phyloP scores from a whole-genome alignment of 2,888 invertebrate species.

The Pinctada fucata region DNA sequence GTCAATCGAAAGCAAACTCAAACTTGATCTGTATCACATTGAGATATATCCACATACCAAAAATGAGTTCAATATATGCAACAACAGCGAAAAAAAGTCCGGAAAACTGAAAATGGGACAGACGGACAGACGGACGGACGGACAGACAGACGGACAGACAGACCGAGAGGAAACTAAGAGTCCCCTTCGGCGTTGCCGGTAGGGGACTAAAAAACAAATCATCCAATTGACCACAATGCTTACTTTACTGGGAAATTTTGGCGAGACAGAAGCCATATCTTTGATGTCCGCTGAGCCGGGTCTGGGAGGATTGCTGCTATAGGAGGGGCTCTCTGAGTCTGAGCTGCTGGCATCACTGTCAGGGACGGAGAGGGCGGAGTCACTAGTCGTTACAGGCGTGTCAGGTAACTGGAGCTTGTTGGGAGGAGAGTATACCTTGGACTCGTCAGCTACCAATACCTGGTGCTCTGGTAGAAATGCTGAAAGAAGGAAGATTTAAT shows the following conservation, averaged over 20 bases:
- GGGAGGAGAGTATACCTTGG: conserved; percentile 90
- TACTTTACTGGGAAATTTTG: not conserved
- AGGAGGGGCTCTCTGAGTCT: conserved; percentile 65
- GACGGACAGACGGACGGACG: too few species aligned
- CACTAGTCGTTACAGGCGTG: conserved; percentile 70
- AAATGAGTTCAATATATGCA: too few species aligned
- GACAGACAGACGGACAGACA: too few species aligned
- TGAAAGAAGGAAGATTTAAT: conserved; percentile 35
- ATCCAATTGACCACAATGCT: not conserved
- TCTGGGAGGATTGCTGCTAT: conserved; percentile 45
- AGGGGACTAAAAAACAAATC: too few species aligned
- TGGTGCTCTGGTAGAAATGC: conserved; percentile 72
- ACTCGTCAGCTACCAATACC: conserved; percentile 73
- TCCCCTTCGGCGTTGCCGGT: too few species aligned
- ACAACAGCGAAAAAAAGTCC: too few species aligned
- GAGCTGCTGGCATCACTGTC: conserved; percentile 71
- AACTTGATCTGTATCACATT: too few species aligned
- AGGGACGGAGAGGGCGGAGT: conserved; percentile 75
- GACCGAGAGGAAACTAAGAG: too few species aligned
- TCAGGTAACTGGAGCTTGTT: conserved; percentile 91
- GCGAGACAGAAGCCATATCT: not conserved
- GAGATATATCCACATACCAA: too few species aligned
- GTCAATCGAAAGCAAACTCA: too few species aligned
- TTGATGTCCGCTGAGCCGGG: not conserved
- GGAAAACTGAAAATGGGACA: too few species aligned